Conservation (phyloP, 2,888 invertebrate species). For the Xanthia togata region DNA sequence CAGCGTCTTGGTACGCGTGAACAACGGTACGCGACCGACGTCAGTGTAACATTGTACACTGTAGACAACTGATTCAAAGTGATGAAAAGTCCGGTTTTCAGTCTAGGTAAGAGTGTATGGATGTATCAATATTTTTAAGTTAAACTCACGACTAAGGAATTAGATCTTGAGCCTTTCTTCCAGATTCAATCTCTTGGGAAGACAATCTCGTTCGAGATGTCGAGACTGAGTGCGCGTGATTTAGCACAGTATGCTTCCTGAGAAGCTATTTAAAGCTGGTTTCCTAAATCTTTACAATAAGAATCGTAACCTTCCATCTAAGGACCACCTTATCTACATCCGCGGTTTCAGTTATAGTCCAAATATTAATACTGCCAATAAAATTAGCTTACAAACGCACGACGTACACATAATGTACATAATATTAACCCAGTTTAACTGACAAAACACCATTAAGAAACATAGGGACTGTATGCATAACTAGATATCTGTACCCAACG, state of each 20-base stretch:
- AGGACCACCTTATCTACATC: not conserved
- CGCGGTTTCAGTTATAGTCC: not conserved
- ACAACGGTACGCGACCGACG: too few relatives aligned
- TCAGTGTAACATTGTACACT: too few relatives aligned
- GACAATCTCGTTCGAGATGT: not conserved
- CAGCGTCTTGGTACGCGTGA: too few relatives aligned
- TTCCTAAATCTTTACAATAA: not conserved
- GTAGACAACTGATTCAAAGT: too few relatives aligned
- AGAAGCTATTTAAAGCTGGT: not conserved
- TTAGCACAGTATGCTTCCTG: not conserved
- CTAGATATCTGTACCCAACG: not conserved
- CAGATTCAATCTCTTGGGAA: not conserved
- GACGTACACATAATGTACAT: not conserved
- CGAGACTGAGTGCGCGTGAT: not conserved
- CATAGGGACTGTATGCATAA: not conserved
- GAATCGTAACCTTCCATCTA: too few relatives aligned
- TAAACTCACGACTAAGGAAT: not conserved
- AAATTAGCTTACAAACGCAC: too few relatives aligned
- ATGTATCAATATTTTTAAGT: not conserved
- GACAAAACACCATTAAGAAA: not conserved
- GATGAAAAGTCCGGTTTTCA: conserved; percentile 30
- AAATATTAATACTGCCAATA: not conserved
- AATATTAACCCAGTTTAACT: not conserved
- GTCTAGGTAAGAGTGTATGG: not conserved
- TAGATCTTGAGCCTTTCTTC: not conserved